Percentiles rank a stretch among this genome's conserved stretches.
Evolutionary conservation across 2,113 vertebrate genomes (phyloP).

Genomic region (Protomyctophum bolini): DNA sequence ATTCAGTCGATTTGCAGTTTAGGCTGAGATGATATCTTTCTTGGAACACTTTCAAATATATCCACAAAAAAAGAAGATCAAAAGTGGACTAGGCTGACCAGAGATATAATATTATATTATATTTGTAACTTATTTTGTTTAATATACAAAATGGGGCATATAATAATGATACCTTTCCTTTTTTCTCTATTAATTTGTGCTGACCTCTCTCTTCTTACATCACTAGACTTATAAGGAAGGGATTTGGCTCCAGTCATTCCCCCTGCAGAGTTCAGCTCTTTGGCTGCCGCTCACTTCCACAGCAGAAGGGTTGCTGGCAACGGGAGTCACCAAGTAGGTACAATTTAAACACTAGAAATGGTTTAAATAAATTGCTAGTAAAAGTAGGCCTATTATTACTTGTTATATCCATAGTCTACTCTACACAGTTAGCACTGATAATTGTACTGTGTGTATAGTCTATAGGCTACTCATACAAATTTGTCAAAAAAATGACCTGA

Average conservation of each 20-base stretch:
- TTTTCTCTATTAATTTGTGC: constrained; percentile 14
- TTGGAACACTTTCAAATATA: no score
- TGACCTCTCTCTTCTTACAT: constrained; percentile 47
- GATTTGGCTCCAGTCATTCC: constrained; percentile 59
- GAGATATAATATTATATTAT: not conserved
- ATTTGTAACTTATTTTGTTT: not conserved
- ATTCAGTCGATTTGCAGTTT: no score
- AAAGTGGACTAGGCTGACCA: not conserved
- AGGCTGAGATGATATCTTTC: no score
- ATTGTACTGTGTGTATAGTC: not conserved
- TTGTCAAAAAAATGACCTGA: no score
- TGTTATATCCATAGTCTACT: not conserved
- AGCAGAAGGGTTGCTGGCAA: constrained; percentile 75
- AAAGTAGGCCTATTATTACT: not conserved
- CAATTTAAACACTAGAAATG: constrained; percentile 22
- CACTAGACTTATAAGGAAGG: constrained; percentile 43
- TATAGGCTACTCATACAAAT: not conserved
- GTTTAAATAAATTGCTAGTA: not conserved
- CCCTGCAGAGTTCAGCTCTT: constrained; percentile 70
- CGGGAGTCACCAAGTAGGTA: constrained; percentile 63
- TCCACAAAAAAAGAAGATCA: no score
- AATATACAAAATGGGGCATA: not conserved
- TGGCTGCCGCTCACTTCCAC: constrained; percentile 68
- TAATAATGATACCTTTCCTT: not conserved
- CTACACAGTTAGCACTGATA: not conserved